Percentiles rank a stretch among this genome's conserved stretches.
Conservation (phyloP, 2,888 invertebrate species). For the Caenorhabditis sp. region DNA sequence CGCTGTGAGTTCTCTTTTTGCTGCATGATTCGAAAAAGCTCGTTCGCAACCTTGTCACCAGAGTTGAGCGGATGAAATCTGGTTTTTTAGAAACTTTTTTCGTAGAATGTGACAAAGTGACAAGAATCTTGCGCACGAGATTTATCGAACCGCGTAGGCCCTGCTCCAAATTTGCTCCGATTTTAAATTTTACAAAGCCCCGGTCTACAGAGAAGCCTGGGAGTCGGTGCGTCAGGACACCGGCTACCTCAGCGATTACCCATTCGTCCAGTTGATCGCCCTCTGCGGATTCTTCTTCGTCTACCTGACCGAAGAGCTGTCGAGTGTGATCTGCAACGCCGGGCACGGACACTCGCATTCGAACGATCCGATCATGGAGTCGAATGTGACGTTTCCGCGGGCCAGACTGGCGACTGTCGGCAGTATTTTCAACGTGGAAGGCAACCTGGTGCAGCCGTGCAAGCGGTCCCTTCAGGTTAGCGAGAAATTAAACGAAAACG, state of each 20-base stretch:
- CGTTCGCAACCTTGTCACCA: no score
- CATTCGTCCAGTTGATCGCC: slow-evolving; percentile 62
- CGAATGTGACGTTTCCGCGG: slow-evolving; percentile 52
- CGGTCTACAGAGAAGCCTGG: slow-evolving; percentile 61
- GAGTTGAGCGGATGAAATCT: no score
- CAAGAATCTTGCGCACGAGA: no score
- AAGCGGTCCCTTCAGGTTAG: slow-evolving; percentile 44
- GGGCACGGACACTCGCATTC: slow-evolving; percentile 54
- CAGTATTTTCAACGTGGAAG: slow-evolving; percentile 54
- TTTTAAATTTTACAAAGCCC: not conserved
- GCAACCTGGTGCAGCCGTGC: slow-evolving; percentile 48
- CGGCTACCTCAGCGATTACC: slow-evolving; percentile 56
- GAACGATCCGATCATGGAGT: slow-evolving; percentile 38
- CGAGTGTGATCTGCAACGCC: slow-evolving; percentile 57
- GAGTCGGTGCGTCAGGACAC: slow-evolving; percentile 41
- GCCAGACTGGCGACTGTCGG: slow-evolving; percentile 55
- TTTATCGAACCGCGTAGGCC: no score
- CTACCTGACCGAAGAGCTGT: slow-evolving; percentile 71
- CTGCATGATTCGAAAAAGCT: no score
- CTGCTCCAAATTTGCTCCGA: not conserved
- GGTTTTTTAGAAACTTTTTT: no score
- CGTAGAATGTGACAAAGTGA: no score
- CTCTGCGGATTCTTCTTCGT: slow-evolving; percentile 72
- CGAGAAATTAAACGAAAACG: not conserved
- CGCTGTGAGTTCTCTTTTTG: slow-evolving; percentile 53